Base-by-base conservation (phyloP, 2,113 vertebrate species). In the Zingel zingel region DNA sequence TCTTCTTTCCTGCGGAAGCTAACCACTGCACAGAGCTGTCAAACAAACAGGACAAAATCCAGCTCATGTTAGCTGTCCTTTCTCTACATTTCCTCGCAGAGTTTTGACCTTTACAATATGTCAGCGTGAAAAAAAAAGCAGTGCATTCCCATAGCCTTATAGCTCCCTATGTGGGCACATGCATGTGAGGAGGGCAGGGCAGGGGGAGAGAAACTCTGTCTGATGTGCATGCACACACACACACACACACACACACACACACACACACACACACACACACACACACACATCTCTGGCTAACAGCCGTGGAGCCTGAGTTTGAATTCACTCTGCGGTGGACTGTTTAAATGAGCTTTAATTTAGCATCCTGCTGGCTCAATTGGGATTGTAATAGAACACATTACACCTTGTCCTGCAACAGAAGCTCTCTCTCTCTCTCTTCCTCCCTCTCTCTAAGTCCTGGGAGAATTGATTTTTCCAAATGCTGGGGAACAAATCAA, bases 391-490 rank as follows among this genome's bases (percentile, higher is more conserved):
- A 91, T 86, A 91, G 86, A 90, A 91, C 86, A 90, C 87, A 93
- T 90, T 91, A 85, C 86, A 92, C 90, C 88, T 93, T 86, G 88
- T 93, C 87, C 89, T 86, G 88, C 82, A 87, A 84, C 81, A 88
- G 80, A 88, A 86, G 78, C 82, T 70, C 71, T 63, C 76, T 78
- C 43, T 74, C 67, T 30, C 50, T n/a, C 59, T 81, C 86, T 68
- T 63, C 50, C 50, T 58, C 47, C 27, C 74, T 30, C 61, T 63
- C 62, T 79, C 66, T 74, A 73, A 62, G 72, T 89, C 82, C 79
- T 79, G 68, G 59, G 89, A 88, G 77, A 93, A 94, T 95, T 89
- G 92, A 95, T 95, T 94, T 92, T 93, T 92, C 81, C 81, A 93
- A 90, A 90, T 71, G 79, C 81, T 72, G 79, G 86, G 81, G 88